Base-by-base conservation (phyloP, 2,888 invertebrate genomes). In the Alsophila aescularia region DNA sequence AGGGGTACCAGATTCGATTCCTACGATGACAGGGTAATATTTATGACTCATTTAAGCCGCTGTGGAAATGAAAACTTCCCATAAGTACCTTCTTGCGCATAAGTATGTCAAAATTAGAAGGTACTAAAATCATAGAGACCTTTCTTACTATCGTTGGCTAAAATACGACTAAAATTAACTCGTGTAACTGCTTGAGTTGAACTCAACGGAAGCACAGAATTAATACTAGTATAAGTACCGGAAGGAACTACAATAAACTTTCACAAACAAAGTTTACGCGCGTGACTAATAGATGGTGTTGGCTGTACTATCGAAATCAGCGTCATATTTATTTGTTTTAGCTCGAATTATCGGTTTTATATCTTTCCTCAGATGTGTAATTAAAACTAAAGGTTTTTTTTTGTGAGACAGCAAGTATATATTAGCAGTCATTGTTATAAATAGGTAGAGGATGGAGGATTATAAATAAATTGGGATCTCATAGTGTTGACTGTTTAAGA, bases 221-320 rank as follows among this genome's bases (percentile, higher is more conserved):
- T n/a, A n/a, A 29, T 2, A 4, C n/a, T 29, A n/a, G 3, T n/a
- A 29, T 10, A 29, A 29, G 24, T 8, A 29, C 29, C 32, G 45
- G 40, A 52, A 40, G 37, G 12, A 9, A 15, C 18, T 32, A 21
- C 37, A 12, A 39, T 49, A 49, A 49, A 36, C 32, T 9, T 45
- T 53, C 24, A 29, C 27, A 31, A 48, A 34, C 10, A 43, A 54
- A 43, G 42, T 37, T 48, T 48, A 48, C 47, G 42, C 4, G n/a
- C 62, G 16, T 53, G 53, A 48, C 62, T 65, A 70, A 73, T 68
- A 78, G 78, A 79, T 77, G 78, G 73, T 77, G 75, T 59, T 71
- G 58, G 49, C 44, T 52, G 53, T 53, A 45, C 50, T 54, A 50
- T 1, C 32, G 1, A 5, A n/a, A 13, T 58, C 57, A 67, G 60